Conservation (phyloP, 1,140 invertebrate species). For the Zaprionus davidi region DNA sequence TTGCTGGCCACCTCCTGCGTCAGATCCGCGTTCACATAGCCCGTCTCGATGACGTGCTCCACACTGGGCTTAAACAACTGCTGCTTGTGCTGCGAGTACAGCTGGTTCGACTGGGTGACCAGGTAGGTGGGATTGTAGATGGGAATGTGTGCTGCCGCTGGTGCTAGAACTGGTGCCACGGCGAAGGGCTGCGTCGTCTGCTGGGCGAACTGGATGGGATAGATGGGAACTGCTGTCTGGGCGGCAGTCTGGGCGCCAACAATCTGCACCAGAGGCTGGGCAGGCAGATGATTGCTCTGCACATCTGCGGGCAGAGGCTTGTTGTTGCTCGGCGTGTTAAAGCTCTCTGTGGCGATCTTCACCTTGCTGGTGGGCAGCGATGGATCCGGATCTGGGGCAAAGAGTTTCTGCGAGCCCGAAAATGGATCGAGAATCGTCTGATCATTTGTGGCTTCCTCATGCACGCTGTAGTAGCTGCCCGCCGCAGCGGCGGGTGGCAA, state of each 20-base stretch:
- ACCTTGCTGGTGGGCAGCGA: constrained; percentile 83
- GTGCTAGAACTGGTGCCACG: constrained; percentile 52
- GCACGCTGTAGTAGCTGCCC: constrained; percentile 84
- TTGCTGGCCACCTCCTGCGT: constrained; percentile 83
- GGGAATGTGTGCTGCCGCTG: constrained; percentile 66
- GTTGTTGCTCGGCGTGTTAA: constrained; percentile 84
- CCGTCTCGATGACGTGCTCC: constrained; percentile 64
- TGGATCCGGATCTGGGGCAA: constrained; percentile 85
- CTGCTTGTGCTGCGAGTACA: constrained; percentile 79
- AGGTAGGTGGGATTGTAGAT: constrained; percentile 83
- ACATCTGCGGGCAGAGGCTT: constrained; percentile 83
- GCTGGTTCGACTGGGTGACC: constrained; percentile 81
- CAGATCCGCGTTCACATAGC: constrained; percentile 74
- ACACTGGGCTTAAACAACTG: constrained; percentile 77
- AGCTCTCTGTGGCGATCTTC: constrained; percentile 82
- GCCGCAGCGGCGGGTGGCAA: constrained; percentile 35
- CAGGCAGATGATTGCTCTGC: constrained; percentile 72
- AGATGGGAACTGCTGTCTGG: constrained; percentile 64
- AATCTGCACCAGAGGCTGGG: constrained; percentile 76
- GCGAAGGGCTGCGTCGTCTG: constrained; percentile 52
- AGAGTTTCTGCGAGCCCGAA: constrained; percentile 84
- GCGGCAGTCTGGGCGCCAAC: constrained; percentile 68
- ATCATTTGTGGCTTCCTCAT: constrained; percentile 84
- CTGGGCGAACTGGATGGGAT: constrained; percentile 73
- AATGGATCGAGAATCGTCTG: constrained; percentile 81